These are phyloP conservation scores for Dryococelus australis DNA, from an alignment of 2,888 invertebrate genomes.

Conservation along the genomic window DNA sequence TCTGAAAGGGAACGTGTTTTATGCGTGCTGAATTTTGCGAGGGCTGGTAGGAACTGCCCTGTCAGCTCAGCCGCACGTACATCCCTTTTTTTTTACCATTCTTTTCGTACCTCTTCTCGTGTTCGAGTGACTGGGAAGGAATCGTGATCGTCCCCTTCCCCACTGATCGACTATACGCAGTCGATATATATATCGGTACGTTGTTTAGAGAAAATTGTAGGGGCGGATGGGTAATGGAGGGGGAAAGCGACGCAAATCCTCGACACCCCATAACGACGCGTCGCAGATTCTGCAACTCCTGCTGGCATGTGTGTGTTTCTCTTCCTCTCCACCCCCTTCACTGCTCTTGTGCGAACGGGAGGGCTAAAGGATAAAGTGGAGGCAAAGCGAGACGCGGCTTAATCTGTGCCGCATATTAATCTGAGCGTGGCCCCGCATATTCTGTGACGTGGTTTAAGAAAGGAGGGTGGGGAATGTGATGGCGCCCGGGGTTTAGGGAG, in stretches of 20 bases:
- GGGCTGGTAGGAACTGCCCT: not conserved
- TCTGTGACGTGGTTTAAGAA: not conserved
- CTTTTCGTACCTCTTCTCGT: not conserved
- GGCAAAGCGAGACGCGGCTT: not conserved
- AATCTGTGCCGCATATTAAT: conserved; percentile 9
- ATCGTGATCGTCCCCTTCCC: not conserved
- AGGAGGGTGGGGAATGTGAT: not conserved
- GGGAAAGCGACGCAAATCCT: not conserved
- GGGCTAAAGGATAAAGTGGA: not conserved
- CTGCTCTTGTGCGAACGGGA: not conserved
- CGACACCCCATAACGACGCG: not conserved
- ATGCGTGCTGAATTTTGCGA: not conserved
- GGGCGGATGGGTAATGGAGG: not conserved
- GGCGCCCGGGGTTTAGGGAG: not conserved
- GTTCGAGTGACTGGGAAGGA: not conserved
- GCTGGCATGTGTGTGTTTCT: not conserved
- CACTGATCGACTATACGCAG: not conserved
- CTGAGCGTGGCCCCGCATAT: conserved; percentile 1
- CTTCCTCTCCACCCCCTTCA: not conserved
- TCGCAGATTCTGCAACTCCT: conserved; percentile 4
- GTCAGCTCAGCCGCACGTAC: not conserved
- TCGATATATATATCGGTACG: not conserved
- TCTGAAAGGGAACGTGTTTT: not conserved
- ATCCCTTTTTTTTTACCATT: not conserved
- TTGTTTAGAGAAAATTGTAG: not conserved